Base-by-base conservation (phyloP, 53 echinoderm and acorn worm genomes). In the Luidia sarsii region DNA sequence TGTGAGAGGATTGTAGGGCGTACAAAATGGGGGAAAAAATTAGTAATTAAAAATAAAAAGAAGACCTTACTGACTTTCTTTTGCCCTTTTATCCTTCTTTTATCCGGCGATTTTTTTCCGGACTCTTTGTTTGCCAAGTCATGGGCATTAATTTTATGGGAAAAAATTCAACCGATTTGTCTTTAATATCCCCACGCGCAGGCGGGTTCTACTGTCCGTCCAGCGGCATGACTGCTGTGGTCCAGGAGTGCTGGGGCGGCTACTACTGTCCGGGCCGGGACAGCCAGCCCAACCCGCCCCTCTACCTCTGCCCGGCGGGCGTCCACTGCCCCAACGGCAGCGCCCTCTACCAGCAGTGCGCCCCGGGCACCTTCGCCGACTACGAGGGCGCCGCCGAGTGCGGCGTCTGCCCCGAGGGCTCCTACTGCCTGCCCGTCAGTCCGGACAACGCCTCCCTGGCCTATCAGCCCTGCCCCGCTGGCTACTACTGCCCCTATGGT, bases 281-380 rank as follows among this genome's bases (percentile, higher is more conserved):
- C 73, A 86, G 85, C 46, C 80, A 83, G 15, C 97, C 97, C 60
- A 97, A 97, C 34, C 93, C 97, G 3, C 39, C 87, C 9, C 73
- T 74, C 31, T 97, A 93, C 71, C 67, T 80, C 23, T 97, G 97
- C 55, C 97, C 97, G 0, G 67, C 75, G 16, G 97, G 97, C 3
- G 91, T 97, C 68, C 90, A 93, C 67, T 97, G 97, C 28, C 97
- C 97, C 34, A 97, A 97, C 25, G 97, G 97, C 27, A 93, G 93
- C 41, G 91, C 71, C 37, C 86, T 85, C 77, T 97, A 94, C 79
- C 75, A 81, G 53, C 86, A 91, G 7, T 97, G 97, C 50, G 87
- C 86, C 22, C 69, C 90, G 34, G 97, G 97, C 13, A 79, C 66
- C 4, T 97, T 75, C 50, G 88, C 97, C 31, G 91, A 97, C 75